Conservation (phyloP, 2,888 invertebrate genomes). For the Phyto melanocephala region DNA sequence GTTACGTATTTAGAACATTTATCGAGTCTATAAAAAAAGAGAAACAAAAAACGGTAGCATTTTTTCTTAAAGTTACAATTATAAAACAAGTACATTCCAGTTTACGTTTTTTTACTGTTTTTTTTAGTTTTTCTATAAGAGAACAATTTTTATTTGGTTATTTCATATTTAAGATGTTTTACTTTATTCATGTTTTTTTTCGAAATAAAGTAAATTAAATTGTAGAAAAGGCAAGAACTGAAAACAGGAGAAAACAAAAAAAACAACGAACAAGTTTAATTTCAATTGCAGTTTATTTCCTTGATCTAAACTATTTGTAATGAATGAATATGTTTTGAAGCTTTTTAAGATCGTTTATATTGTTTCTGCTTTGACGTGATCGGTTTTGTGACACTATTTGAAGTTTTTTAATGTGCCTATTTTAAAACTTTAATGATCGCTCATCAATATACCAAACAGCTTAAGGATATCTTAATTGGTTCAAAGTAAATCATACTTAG, state of each 20-base stretch:
- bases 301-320: constrained; percentile 57
- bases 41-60: background rate
- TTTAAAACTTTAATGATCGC: no score
- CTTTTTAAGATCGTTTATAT: background rate
- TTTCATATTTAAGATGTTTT: constrained; percentile 1
- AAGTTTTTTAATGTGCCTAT: no score
- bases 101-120: background rate
- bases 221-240: background rate
- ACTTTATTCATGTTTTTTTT: background rate
- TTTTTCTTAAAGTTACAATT: background rate
- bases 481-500: no score
- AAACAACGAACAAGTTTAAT: background rate
- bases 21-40: background rate
- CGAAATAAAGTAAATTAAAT: background rate
- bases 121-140: background rate
- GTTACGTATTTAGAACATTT: constrained; percentile 1
- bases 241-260: background rate
- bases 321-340: constrained; percentile 40
- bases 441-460: no score
- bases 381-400: no score
- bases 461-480: no score
- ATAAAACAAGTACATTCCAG: background rate
- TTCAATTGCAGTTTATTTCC: constrained; percentile 46
- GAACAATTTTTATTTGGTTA: constrained; percentile 13
- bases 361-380: no score